A percentile compares a stretch with the other conserved stretches of the same genome.
Evolutionary conservation across 2,797 vertebrate species (phyloP).

Genomic region (Hafferia zeledoni): DNA sequence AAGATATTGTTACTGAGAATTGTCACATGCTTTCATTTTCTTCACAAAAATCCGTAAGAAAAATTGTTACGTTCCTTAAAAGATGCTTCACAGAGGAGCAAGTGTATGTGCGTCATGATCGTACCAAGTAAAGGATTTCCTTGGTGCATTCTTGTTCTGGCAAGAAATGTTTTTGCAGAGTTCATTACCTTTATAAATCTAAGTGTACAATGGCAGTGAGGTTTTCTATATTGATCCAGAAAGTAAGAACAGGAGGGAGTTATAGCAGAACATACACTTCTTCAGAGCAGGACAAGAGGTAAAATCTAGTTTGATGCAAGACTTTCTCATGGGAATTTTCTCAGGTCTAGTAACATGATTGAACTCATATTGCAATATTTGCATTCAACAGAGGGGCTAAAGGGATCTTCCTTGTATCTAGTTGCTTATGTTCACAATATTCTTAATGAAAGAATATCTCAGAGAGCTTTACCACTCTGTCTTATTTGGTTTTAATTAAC

Average conservation of each 20-base stretch:
- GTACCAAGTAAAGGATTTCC: background rate
- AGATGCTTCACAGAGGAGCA: background rate
- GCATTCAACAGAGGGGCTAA: background rate
- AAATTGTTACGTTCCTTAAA: background rate
- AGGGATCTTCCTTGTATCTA: background rate
- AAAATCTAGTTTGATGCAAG: background rate
- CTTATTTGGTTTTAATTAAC: background rate
- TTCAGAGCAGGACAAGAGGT: background rate
- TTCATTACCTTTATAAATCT: background rate
- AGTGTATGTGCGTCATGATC: background rate
- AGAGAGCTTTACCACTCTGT: background rate
- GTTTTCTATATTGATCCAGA: background rate
- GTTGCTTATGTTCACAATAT: background rate
- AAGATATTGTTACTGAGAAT: background rate
- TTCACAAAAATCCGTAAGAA: background rate
- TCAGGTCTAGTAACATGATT: background rate
- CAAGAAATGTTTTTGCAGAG: background rate
- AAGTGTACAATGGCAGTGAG: background rate
- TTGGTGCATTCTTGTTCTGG: background rate
- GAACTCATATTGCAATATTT: background rate
- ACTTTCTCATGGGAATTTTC: background rate
- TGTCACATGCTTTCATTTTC: background rate
- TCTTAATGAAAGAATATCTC: background rate
- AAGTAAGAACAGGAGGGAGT: background rate
- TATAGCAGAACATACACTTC: background rate